Evolutionary conservation across 2,113 vertebrate species (phyloP).

Genomic region (Bostrychus sinensis): DNA sequence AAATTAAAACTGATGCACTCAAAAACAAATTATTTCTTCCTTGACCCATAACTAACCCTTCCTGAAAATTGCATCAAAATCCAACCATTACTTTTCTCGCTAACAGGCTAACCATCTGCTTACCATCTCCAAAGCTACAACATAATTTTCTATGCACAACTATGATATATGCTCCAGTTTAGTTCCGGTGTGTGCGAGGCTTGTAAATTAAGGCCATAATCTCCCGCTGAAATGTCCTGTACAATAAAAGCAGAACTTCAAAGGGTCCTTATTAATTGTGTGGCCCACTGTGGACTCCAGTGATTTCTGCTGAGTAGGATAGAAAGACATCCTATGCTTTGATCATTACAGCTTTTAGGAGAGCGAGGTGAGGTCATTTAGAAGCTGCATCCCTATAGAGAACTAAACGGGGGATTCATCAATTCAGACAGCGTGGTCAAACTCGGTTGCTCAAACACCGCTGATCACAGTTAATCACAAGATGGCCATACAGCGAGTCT

Average conservation of each 20-base stretch:
- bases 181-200: neutral
- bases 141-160: neutral
- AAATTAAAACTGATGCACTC: too few relatives aligned
- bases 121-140: too few relatives aligned
- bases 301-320: constrained; percentile 52
- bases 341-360: constrained; percentile 47
- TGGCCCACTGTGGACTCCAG: constrained; percentile 27
- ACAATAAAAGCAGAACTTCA: constrained; percentile 52
- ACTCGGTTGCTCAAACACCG: constrained; percentile 48
- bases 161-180: neutral
- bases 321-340: constrained; percentile 52
- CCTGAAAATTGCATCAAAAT: too few relatives aligned
- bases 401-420: constrained; percentile 38
- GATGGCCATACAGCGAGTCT: constrained; percentile 22
- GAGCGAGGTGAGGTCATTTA: constrained; percentile 51
- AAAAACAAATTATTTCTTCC: too few relatives aligned
- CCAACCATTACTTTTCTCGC: too few relatives aligned
- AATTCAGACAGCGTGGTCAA: constrained; percentile 39
- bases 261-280: constrained; percentile 56
- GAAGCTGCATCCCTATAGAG: constrained; percentile 31
- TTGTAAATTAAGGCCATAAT: constrained; percentile 25
- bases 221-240: constrained; percentile 16
- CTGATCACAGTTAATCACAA: constrained; percentile 52
- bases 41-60: too few relatives aligned
- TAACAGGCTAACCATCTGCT: too few relatives aligned